Evolutionary conservation across 92 coral and sea anemone species (phyloP).

Genomic region (Hydrozoanthus gracilis): DNA sequence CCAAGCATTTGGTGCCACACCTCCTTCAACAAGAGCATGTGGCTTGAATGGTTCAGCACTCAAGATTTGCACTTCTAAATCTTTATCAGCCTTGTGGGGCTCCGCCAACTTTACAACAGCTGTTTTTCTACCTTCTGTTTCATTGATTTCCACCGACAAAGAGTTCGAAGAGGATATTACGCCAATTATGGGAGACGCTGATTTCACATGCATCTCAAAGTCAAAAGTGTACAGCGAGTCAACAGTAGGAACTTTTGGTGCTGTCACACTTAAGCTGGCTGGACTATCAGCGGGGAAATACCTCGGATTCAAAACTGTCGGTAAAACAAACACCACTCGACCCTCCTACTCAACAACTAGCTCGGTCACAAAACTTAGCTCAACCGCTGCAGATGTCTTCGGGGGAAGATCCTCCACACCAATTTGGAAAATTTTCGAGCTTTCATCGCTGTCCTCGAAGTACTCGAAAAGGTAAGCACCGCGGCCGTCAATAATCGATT

Average conservation of each 20-base stretch:
- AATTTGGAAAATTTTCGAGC: conserved; percentile 74
- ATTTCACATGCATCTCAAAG: conserved; percentile 74
- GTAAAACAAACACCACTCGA: conserved; percentile 72
- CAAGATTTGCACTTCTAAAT: conserved; percentile 63
- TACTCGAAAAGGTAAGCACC: conserved; percentile 58
- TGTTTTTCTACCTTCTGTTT: conserved; percentile 55
- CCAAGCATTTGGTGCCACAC: conserved; percentile 33
- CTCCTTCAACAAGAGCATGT: conserved; percentile 59
- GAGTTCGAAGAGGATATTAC: conserved; percentile 70
- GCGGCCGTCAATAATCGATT: conserved; percentile 74
- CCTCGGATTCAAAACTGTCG: conserved; percentile 82
- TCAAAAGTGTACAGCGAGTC: conserved; percentile 58
- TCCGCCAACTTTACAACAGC: conserved; percentile 60
- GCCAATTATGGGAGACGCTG: conserved; percentile 65
- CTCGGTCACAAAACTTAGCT: conserved; percentile 72
- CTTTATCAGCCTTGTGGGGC: conserved; percentile 58
- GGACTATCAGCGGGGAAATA: conserved; percentile 65
- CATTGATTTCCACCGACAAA: conserved; percentile 61
- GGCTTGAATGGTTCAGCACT: conserved; percentile 59
- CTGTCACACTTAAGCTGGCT: conserved; percentile 39
- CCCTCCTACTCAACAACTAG: conserved; percentile 75
- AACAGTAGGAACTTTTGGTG: conserved; percentile 45
- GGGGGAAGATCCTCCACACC: conserved; percentile 82
- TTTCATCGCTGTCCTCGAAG: conserved; percentile 72
- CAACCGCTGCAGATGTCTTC: conserved; percentile 59